These are phyloP conservation scores for Betta splendens DNA, from an alignment of 2,797 vertebrate genomes.

Conservation along the genomic window DNA sequence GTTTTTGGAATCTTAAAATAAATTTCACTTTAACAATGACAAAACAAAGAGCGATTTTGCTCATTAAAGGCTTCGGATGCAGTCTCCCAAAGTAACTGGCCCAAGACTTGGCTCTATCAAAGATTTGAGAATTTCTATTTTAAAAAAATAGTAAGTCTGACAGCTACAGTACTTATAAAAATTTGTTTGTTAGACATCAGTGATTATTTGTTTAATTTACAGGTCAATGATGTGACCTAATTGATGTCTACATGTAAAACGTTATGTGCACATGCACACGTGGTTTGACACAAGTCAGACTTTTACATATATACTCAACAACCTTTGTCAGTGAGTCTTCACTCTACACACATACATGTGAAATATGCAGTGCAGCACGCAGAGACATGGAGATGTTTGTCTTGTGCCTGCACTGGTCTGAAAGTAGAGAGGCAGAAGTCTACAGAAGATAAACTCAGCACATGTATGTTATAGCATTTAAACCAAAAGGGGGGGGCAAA, in stretches of 20 bases:
- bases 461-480: too few relatives aligned
- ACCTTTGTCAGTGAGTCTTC: slow-evolving; percentile 29
- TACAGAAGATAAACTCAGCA: too few relatives aligned
- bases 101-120: slow-evolving; percentile 9
- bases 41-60: slow-evolving; percentile 41
- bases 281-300: slow-evolving; percentile 44
- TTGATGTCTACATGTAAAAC: slow-evolving; percentile 30
- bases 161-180: too few relatives aligned
- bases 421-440: too few relatives aligned
- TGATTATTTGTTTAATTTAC: slow-evolving; percentile 6
- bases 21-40: slow-evolving; percentile 44
- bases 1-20: too few relatives aligned
- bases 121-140: not conserved
- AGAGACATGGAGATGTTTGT: not conserved
- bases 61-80: slow-evolving; percentile 66
- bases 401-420: too few relatives aligned
- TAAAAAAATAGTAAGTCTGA: too few relatives aligned
- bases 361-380: slow-evolving; percentile 39
- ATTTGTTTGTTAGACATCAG: slow-evolving; percentile 2
- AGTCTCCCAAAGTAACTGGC: slow-evolving; percentile 59
- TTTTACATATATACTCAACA: slow-evolving; percentile 53
- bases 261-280: slow-evolving; percentile 28
- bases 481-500: not conserved
- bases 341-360: slow-evolving; percentile 28
- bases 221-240: slow-evolving; percentile 8